Evolutionary conservation across 1,140 invertebrate species (phyloP).

Genomic region (Medauroidea extradentata): DNA sequence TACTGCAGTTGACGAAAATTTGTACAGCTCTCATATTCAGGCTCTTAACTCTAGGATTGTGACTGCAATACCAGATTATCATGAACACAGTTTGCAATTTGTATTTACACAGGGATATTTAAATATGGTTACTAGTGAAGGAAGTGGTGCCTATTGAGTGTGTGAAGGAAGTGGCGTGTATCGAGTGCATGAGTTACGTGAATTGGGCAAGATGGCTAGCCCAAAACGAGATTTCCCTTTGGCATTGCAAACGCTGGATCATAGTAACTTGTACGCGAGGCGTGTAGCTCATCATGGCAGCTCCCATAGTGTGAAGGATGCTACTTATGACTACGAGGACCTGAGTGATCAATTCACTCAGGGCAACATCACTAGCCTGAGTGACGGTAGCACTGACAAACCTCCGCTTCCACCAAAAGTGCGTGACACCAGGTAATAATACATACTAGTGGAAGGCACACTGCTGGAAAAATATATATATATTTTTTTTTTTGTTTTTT

Average conservation of each 20-base stretch:
- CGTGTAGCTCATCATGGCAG: neutral
- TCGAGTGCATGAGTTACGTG: no score
- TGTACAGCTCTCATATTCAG: no score
- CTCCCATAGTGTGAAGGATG: neutral
- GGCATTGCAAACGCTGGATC: conserved; percentile 4
- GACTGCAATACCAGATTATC: no score
- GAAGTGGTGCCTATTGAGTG: neutral
- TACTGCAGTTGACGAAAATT: no score
- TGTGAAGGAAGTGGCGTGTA: neutral
- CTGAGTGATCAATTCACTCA: neutral
- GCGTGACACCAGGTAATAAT: neutral
- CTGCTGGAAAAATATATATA: neutral
- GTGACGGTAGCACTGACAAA: neutral
- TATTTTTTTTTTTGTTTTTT: neutral
- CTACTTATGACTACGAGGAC: neutral
- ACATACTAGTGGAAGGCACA: neutral
- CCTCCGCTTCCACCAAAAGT: neutral
- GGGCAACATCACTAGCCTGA: neutral
- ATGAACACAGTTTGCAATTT: no score
- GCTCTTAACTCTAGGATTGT: no score
- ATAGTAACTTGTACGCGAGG: conserved; percentile 6
- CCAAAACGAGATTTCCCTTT: neutral
- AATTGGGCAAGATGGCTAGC: no score
- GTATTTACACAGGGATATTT: no score
- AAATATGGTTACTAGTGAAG: neutral